Evolutionary conservation across 2,888 invertebrate species (phyloP), one percentile per base, ranked within the genome.

Genomic region (Tetragnatha montana): DNA sequence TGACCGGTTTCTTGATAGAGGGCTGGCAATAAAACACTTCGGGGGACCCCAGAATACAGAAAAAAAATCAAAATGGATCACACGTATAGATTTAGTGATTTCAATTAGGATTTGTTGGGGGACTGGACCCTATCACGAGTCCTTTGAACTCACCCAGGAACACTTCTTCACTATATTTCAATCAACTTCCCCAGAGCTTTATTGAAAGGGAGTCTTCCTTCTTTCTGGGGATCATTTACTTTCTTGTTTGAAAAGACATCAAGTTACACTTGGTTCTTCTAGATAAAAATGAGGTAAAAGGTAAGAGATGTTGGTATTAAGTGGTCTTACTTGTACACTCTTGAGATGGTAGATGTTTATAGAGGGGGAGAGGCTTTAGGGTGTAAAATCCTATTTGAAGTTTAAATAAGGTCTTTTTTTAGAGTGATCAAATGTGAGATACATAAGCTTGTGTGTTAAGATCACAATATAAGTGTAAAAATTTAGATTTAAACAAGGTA

Each of bases 31-130:
- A 75, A 75, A 75, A 76, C 17, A 47, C 14, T 50, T 50, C n/a
- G 49, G 35, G 12, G 22, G 7, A 14, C 21, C 19, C 50, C 50
- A 2, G 51, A 8, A 19, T n/a, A 22, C 21, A 21, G 69, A 22
- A 80, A 80, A 68, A 80, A 21, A 80, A 80, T 80, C 69, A 68
- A 68, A 80, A 76, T 80, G 60, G 68, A 80, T 80, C 78, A 21
- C 60, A 79, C 51, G 79, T 80, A 17, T 69, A 50, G 50, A 50
- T 60, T 47, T 76, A 76, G 49, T 21, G 76, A 76, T 76, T 76
- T 76, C 76, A 76, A 76, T 49, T 76, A 76, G 50, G 76, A 49
- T 76, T 76, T n/a, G 21, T 71, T n/a, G n/a, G 19, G 71, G 10
- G 21, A 71, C 21, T 19, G 12, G 73, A 21, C 12, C 35, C 73